Percentiles rank a stretch among this genome's conserved stretches.
phyloP scores from a whole-genome alignment of 2,113 vertebrate species.

The Psittacara wagleri region DNA sequence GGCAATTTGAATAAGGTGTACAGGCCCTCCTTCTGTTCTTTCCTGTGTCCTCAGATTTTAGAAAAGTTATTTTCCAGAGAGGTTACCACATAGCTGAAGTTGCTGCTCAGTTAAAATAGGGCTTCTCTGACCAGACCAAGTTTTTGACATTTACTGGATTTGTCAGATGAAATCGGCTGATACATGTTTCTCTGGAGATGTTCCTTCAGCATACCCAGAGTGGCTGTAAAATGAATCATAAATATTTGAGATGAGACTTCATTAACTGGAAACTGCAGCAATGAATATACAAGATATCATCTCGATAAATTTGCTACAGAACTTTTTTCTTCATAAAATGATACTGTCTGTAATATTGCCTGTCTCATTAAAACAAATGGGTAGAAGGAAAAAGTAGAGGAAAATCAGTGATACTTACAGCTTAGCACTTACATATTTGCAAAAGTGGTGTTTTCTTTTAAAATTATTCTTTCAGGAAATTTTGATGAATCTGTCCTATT shows the following conservation, averaged over 20 bases:
- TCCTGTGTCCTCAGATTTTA: neutral
- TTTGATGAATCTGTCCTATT: neutral
- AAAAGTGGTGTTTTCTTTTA: neutral
- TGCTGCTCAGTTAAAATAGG: neutral
- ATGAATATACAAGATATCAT: slow-evolving; percentile 11
- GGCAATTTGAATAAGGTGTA: neutral
- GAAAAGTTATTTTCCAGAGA: neutral
- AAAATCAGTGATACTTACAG: neutral
- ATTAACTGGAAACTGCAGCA: slow-evolving; percentile 14
- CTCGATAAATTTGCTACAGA: slow-evolving; percentile 11
- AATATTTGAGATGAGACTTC: slow-evolving; percentile 29
- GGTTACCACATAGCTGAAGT: neutral
- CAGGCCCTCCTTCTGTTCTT: neutral
- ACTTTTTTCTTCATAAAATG: slow-evolving; percentile 21
- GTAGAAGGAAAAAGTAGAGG: neutral
- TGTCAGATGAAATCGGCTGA: neutral
- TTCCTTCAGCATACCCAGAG: neutral
- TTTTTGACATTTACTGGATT: slow-evolving; percentile 1
- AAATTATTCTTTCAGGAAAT: neutral
- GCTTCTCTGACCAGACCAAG: neutral
- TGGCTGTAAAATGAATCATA: slow-evolving; percentile 14
- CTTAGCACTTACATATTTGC: neutral
- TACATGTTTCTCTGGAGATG: neutral
- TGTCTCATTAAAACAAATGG: neutral
- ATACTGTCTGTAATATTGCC: neutral